Evolutionary conservation across 2,888 invertebrate genomes (phyloP).

Genomic region (Cryptocephalus primarius): DNA sequence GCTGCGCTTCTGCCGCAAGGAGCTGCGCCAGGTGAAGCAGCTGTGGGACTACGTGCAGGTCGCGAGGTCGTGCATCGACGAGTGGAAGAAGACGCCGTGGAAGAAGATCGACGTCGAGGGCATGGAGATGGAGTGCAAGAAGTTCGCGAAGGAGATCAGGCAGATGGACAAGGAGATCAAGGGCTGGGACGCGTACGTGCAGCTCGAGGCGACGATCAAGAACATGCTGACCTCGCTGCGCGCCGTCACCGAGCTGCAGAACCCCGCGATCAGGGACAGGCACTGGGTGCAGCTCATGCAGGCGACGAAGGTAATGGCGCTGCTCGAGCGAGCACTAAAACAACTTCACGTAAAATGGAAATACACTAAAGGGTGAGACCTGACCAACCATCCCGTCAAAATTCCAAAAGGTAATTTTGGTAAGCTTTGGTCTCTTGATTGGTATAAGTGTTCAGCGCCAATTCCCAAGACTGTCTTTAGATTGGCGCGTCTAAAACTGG

Average conservation of each 20-base stretch:
- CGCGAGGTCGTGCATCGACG: constrained; percentile 70
- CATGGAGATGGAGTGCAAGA: constrained; percentile 89
- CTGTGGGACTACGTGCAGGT: constrained; percentile 86
- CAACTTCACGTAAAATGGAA: no score
- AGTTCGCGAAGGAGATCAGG: constrained; percentile 75
- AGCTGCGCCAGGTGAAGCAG: constrained; percentile 64
- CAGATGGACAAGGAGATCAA: constrained; percentile 72
- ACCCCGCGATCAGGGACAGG: constrained; percentile 84
- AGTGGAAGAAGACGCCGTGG: constrained; percentile 93
- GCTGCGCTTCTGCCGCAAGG: constrained; percentile 50
- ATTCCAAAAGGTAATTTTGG: no score
- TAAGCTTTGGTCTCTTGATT: no score
- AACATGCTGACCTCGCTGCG: constrained; percentile 88
- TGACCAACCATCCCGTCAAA: no score
- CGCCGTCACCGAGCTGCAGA: constrained; percentile 88
- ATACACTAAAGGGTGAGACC: no score
- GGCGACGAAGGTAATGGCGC: constrained; percentile 78
- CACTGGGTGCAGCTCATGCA: constrained; percentile 93
- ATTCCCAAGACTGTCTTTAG: no score
- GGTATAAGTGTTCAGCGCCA: no score
- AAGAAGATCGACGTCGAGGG: constrained; percentile 86
- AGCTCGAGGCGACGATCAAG: constrained; percentile 71
- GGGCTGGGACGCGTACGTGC: constrained; percentile 66
- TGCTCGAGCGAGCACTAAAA: no score
- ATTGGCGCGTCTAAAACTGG: no score